Evolutionary conservation across 2,113 vertebrate genomes (phyloP).

Genomic region (Cynocephalus volans): DNA sequence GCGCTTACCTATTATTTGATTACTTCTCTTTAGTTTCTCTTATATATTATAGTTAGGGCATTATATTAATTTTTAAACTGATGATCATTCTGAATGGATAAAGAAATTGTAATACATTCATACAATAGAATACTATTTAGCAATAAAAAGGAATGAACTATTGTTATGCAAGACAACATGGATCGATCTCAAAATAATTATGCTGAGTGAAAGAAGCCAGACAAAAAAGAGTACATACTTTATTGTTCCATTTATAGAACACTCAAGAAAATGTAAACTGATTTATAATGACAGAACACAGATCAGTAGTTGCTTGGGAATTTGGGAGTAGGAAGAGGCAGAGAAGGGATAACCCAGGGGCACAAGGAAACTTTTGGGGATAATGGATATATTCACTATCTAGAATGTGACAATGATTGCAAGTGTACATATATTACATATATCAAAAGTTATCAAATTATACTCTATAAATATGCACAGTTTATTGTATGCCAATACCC

Average conservation of each 20-base stretch:
- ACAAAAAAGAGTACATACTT: not conserved
- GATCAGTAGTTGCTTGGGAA: not conserved
- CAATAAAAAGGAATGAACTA: not conserved
- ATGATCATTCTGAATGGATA: not conserved
- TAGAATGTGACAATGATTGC: not conserved
- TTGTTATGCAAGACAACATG: too few relatives aligned
- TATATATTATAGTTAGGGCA: not conserved
- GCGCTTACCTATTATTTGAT: not conserved
- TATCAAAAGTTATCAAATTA: not conserved
- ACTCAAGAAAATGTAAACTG: not conserved
- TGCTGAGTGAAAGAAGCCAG: not conserved
- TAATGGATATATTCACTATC: not conserved
- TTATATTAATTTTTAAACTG: not conserved
- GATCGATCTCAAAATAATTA: not conserved
- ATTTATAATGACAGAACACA: not conserved
- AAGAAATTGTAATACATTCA: not conserved
- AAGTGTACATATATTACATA: not conserved
- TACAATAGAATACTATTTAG: not conserved
- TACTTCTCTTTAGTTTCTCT: not conserved
- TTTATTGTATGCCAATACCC: not conserved
- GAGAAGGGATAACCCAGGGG: not conserved
- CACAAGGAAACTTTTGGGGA: not conserved
- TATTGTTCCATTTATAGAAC: not conserved
- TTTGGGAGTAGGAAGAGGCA: not conserved
- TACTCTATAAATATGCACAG: not conserved